Percentiles rank a stretch among this genome's conserved stretches.
phyloP scores from a whole-genome alignment of 2,888 invertebrate genomes.

The Tetragonisca angustula region DNA sequence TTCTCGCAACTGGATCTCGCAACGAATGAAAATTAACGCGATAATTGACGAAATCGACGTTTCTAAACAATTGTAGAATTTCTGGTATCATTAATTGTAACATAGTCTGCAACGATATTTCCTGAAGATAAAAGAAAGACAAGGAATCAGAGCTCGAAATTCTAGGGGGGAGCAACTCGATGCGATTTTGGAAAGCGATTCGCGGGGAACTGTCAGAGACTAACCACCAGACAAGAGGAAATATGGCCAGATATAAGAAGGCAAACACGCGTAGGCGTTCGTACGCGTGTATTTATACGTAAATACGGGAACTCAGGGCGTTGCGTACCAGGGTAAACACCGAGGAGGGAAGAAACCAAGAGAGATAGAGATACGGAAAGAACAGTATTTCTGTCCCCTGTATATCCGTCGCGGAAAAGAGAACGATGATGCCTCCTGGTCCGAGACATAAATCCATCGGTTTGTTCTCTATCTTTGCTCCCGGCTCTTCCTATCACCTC shows the following conservation, averaged over 20 bases:
- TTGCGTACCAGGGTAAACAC: constrained; percentile 77
- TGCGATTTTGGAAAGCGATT: constrained; percentile 57
- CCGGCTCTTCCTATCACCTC: constrained; percentile 68
- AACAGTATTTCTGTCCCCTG: constrained; percentile 59
- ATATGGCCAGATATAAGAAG: constrained; percentile 79
- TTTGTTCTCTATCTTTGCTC: constrained; percentile 78
- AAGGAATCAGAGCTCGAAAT: constrained; percentile 31
- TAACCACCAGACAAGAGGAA: constrained; percentile 55
- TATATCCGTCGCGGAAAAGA: constrained; percentile 70
- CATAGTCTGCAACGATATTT: too few relatives aligned
- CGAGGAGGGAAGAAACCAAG: constrained; percentile 63
- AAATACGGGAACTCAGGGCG: constrained; percentile 78
- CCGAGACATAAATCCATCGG: constrained; percentile 80
- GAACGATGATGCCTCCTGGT: constrained; percentile 74
- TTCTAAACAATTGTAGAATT: not conserved
- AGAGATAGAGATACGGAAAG: constrained; percentile 45
- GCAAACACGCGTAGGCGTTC: constrained; percentile 76
- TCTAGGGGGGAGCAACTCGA: constrained; percentile 48
- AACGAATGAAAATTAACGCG: constrained; percentile 38
- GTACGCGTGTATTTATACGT: constrained; percentile 79
- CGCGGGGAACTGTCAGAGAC: constrained; percentile 43
- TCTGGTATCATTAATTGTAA: too few relatives aligned
- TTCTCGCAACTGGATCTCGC: constrained; percentile 26
- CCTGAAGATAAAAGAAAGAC: not conserved
- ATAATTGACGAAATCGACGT: not conserved